Evolutionary conservation across 2,113 vertebrate species (phyloP).

Genomic region (Sylvia atricapilla): DNA sequence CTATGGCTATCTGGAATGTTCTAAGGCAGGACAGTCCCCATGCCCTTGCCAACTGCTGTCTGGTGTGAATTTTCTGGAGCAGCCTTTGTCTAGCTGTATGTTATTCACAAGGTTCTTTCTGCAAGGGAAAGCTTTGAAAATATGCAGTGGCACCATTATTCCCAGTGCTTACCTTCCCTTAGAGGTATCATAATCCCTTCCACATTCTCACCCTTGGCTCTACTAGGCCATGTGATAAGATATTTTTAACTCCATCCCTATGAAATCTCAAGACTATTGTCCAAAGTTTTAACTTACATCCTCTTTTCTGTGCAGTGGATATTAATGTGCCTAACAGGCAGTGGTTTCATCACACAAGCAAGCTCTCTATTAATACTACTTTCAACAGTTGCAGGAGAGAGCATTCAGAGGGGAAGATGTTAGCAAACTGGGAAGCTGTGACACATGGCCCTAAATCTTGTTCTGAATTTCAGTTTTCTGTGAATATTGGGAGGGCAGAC

Average conservation of each 20-base stretch:
- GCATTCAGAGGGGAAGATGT: neutral
- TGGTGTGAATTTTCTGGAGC: neutral
- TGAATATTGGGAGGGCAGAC: neutral
- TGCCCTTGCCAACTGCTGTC: neutral
- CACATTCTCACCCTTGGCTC: neutral
- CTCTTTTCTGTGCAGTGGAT: conserved; percentile 8
- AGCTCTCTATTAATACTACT: neutral
- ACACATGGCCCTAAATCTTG: neutral
- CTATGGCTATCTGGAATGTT: neutral
- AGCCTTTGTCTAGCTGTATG: neutral
- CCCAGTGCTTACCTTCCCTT: neutral
- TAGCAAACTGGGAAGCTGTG: neutral
- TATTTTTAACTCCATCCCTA: neutral
- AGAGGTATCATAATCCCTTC: neutral
- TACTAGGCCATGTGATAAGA: neutral
- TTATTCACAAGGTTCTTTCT: neutral
- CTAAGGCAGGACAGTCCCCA: neutral
- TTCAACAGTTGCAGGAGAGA: neutral
- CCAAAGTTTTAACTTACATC: conserved; percentile 15
- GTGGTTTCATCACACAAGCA: neutral
- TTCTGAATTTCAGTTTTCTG: neutral
- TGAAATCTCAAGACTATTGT: conserved; percentile 17
- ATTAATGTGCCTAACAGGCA: conserved; percentile 6
- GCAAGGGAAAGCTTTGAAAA: neutral
- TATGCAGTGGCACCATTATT: neutral